Evolutionary conservation across 2,888 invertebrate genomes (phyloP).

Genomic region (Andrena haemorrhoa): DNA sequence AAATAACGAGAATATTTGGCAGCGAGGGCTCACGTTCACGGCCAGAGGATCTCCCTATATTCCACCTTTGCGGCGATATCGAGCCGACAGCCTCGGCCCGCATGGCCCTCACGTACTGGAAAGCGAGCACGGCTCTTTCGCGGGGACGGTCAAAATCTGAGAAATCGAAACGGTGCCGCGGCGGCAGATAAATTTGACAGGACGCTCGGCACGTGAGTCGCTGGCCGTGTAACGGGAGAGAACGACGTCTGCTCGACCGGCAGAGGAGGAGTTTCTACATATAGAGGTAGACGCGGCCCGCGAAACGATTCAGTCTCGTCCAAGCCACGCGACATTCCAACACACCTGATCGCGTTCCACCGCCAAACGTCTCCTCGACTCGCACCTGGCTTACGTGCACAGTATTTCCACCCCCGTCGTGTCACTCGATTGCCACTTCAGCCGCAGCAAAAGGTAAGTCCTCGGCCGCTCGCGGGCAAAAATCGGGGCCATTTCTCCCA

Average conservation of each 20-base stretch:
- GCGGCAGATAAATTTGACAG: slow-evolving; percentile 52
- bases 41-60: background rate
- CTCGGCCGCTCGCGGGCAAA: too few species aligned
- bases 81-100: background rate
- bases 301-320: slow-evolving; percentile 77
- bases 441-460: too few species aligned
- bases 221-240: slow-evolving; percentile 65
- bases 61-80: too few species aligned
- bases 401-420: too few species aligned
- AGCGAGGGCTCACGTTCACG: slow-evolving; percentile 4
- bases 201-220: slow-evolving; percentile 10
- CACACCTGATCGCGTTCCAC: slow-evolving; percentile 23
- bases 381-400: too few species aligned
- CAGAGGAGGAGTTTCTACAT: slow-evolving; percentile 78
- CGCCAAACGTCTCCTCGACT: background rate
- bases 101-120: background rate
- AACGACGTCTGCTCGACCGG: slow-evolving; percentile 50
- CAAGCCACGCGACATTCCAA: slow-evolving; percentile 75
- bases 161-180: slow-evolving; percentile 25
- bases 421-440: too few species aligned
- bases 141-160: background rate
- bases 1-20: slow-evolving; percentile 40
- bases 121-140: background rate
- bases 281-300: slow-evolving; percentile 77
- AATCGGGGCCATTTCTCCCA: too few species aligned